phyloP scores from a whole-genome alignment of 1,140 invertebrate species.

The Drosophila guanche region DNA sequence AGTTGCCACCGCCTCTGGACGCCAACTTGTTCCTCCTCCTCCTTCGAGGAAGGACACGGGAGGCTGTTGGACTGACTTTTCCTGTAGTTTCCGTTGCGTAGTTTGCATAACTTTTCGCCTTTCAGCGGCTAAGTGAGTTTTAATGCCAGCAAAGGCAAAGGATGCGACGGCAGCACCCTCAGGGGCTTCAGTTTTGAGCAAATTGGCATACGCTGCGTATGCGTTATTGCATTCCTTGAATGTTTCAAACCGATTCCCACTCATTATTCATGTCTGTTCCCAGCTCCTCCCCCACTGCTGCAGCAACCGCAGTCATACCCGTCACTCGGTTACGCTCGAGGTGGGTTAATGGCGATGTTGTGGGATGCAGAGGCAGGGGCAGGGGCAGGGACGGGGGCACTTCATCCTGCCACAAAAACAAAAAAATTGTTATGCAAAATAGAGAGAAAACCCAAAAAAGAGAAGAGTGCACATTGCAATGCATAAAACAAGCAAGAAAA shows the following conservation, averaged over 20 bases:
- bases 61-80: slow-evolving; percentile 38
- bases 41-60: no score
- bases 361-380: neutral
- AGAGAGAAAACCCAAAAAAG: slow-evolving; percentile 7
- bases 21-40: slow-evolving; percentile 50
- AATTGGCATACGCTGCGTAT: slow-evolving; percentile 59
- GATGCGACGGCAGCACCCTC: slow-evolving; percentile 3
- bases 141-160: slow-evolving; percentile 61
- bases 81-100: slow-evolving; percentile 70
- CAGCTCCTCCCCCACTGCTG: slow-evolving; percentile 29
- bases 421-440: slow-evolving; percentile 27
- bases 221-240: slow-evolving; percentile 55
- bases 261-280: slow-evolving; percentile 77
- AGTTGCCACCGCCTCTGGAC: slow-evolving; percentile 28
- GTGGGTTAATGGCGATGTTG: slow-evolving; percentile 12
- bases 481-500: slow-evolving; percentile 17
- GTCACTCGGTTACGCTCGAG: slow-evolving; percentile 27
- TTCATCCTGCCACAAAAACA: slow-evolving; percentile 20
- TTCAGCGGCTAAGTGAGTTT: slow-evolving; percentile 65
- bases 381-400: slow-evolving; percentile 1
- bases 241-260: slow-evolving; percentile 43
- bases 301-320: slow-evolving; percentile 50
- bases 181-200: slow-evolving; percentile 8
- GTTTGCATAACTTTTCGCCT: slow-evolving; percentile 72
- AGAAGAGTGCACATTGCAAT: slow-evolving; percentile 33